Conservation (phyloP, 1,140 invertebrate genomes). For the Bombus waltoni region DNA sequence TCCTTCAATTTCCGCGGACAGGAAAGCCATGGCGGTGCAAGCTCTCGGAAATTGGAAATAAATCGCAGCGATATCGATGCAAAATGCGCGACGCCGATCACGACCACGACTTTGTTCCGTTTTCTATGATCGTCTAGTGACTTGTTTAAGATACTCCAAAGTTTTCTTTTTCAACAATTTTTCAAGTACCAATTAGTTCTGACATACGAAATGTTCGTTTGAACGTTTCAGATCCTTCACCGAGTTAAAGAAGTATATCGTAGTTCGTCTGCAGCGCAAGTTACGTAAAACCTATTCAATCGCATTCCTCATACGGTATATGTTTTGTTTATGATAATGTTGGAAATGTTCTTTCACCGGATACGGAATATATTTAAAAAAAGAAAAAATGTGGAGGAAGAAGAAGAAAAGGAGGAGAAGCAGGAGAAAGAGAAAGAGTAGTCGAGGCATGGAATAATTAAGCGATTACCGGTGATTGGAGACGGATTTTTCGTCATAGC, state of each 20-base stretch:
- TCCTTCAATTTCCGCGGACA: constrained; percentile 42
- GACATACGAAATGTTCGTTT: too few relatives aligned
- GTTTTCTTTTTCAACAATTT: background rate
- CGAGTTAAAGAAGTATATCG: too few relatives aligned
- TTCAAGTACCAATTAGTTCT: background rate
- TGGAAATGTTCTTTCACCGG: background rate
- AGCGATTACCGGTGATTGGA: constrained; percentile 9
- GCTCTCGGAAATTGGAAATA: constrained; percentile 52
- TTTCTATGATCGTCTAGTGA: too few relatives aligned
- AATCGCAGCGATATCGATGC: constrained; percentile 31
- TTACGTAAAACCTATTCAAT: too few relatives aligned
- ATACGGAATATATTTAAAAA: too few relatives aligned
- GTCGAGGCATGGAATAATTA: constrained; percentile 13
- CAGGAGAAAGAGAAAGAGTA: background rate
- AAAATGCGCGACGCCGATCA: constrained; percentile 11
- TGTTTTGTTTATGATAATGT: background rate
- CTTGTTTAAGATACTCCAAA: too few relatives aligned
- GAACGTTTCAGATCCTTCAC: too few relatives aligned
- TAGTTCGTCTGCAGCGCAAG: too few relatives aligned
- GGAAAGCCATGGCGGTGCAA: background rate
- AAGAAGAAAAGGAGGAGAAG: background rate
- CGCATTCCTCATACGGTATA: too few relatives aligned
- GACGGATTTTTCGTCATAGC: constrained; percentile 45
- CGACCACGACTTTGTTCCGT: background rate
- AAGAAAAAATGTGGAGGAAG: background rate